Evolutionary conservation across 37 sponge, comb jelly and placozoan species (phyloP), one percentile per base, ranked within the genome.

Genomic region (Bolinopsis microptera): DNA sequence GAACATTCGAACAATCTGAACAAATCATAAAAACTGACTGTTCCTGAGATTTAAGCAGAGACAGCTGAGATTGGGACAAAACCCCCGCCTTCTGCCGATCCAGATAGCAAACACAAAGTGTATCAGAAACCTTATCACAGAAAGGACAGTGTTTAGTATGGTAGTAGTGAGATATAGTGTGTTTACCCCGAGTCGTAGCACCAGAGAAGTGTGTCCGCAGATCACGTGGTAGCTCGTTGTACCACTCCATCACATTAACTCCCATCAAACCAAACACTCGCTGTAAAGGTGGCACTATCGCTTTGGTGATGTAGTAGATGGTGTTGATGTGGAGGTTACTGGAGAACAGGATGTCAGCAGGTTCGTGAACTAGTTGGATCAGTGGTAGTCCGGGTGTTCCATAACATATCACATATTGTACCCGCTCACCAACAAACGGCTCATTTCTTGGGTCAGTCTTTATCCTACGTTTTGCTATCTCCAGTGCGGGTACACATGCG

Each of bases 331-430:
- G 83, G 18, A 96, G 95, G 33, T 83, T 69, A 23, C 93, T 72
- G 48, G 94, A 77, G 1, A 40, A 38, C 0, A 94, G 35, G 2
- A 97, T 69, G 5, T 98, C 96, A 69, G 76, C 92, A 30, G 97
- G 98, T 83, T 95, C 95, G 39, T 76, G 83, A 24, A 95, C 93
- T 27, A 95, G 94, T 69, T 94, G 94, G 26, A 98, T 97, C 5
- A 98, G 93, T 32, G 97, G 98, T 30, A 93, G 94, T 35, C 97
- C 97, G 25, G 97, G 98, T 23, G 68, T 93, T 0, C 96, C 97
- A 90, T 95, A 97, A 69, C 97, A 95, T 13, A 96, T 92, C 30
- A 98, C 96, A 94, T 97, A 98, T 21, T 97, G 98, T 1, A 98
- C 97, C 25, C 98, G 83, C 94, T 97, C 96, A 31, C 96, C 96